These are phyloP conservation scores for Hexactinellida sp. DNA, from an alignment of 37 sponge, comb jelly and placozoan genomes.

Conservation along the genomic window DNA sequence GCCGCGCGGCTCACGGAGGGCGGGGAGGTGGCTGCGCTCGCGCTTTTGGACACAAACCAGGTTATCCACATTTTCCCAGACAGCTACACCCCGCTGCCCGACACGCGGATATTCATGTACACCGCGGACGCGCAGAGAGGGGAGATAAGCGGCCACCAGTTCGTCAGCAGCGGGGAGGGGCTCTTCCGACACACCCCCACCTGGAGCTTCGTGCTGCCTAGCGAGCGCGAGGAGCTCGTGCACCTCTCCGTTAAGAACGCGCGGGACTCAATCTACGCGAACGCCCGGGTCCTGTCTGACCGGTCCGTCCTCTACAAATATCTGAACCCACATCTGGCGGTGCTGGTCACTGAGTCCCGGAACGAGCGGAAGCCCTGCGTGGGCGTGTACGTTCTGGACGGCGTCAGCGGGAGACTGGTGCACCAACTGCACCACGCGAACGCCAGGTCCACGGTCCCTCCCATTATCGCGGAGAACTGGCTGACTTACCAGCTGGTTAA, in stretches of 20 bases:
- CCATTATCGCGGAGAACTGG: conserved; percentile 85
- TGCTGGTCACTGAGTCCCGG: conserved; percentile 58
- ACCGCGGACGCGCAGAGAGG: background rate
- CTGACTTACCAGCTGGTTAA: conserved; percentile 57
- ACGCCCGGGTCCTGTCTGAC: conserved; percentile 46
- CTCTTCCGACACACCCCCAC: background rate
- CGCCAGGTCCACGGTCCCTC: conserved; percentile 53
- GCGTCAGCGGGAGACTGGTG: conserved; percentile 62
- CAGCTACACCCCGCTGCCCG: background rate
- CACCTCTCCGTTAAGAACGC: background rate
- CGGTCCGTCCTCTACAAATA: conserved; percentile 83
- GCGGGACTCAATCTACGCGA: conserved; percentile 47
- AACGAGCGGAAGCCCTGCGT: conserved; percentile 29
- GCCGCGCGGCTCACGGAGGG: conserved; percentile 18
- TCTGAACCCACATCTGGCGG: conserved; percentile 81
- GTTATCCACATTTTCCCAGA: background rate
- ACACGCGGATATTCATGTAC: background rate
- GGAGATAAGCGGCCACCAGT: background rate
- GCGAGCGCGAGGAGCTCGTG: background rate
- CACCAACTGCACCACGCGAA: conserved; percentile 56
- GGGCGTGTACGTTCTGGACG: conserved; percentile 58
- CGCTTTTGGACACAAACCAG: background rate
- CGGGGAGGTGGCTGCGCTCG: background rate
- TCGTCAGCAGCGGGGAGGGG: background rate
- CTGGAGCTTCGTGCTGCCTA: background rate